Evolutionary conservation across 1,140 invertebrate genomes (phyloP), one percentile per base, ranked within the genome.

Genomic region (Proales similis): DNA sequence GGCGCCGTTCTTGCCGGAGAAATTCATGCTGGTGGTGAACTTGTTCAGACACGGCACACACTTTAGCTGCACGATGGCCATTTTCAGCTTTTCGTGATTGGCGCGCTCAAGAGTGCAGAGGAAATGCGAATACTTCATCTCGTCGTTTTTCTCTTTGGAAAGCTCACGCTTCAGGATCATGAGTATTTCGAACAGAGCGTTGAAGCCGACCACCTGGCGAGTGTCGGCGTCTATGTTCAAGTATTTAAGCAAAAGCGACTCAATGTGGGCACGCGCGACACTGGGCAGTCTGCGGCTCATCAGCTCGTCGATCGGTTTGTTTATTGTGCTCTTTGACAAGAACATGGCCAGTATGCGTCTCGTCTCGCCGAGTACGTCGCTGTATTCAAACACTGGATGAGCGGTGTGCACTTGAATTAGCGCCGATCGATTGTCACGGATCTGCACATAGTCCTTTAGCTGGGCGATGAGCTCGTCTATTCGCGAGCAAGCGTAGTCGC

Each of bases 91-190:
- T 17, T 57, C 51, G 39, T 57, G 51, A 26, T 57, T 57, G 1
- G 51, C 51, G 30, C 51, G 51, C 19, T 57, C 51, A 1, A 57
- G 22, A 24, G 51, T 57, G 24, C 30, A 57, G 36, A 57, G 45
- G 45, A 57, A 57, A 19, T 57, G 51, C 27, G 51, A 57, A 42
- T 57, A 57, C 20, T 57, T 57, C 51, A 57, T 57, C 24, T 57
- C 51, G 32, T 57, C 51, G 5, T 42, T 57, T 57, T 57, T 57
- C 11, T 57, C 51, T 42, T 57, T 57, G 51, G 36, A 42, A 20
- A 57, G 45, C 45, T 57, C 51, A 29, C 51, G 11, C 19, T 57
- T 57, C 20, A 57, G 32, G 30, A 57, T 57, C 51, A 57, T 57
- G 14, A 57, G 32, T 20, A 57, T 57, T 26, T 57, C 51, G 20